Percentiles rank a stretch among this genome's conserved stretches.
Conservation (phyloP, 1,140 invertebrate genomes). For the Temnothorax curvispinosus region DNA sequence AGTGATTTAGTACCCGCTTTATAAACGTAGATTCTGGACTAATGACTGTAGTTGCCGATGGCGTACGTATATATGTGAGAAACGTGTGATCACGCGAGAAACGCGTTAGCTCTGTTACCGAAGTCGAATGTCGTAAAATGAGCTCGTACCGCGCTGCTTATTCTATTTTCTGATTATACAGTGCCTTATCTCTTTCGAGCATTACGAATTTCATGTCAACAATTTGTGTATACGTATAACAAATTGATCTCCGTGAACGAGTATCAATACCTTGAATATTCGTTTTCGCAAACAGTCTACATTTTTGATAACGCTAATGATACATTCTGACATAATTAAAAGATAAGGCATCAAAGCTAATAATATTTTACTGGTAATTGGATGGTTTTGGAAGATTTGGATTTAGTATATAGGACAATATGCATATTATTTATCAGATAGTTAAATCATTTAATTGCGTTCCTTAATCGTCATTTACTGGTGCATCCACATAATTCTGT, state of each 20-base stretch:
- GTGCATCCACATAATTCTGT: not conserved
- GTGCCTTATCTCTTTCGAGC: not conserved
- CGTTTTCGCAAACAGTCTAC: not conserved
- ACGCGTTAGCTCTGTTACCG: conserved; percentile 57
- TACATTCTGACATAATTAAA: not conserved
- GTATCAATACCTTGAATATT: not conserved
- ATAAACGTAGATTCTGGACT: conserved; percentile 52
- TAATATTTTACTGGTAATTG: not conserved
- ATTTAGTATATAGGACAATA: not conserved
- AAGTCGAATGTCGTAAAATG: conserved; percentile 37
- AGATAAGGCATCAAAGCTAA: not conserved
- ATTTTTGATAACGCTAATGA: not conserved
- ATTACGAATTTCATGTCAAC: not conserved
- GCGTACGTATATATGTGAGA: conserved; percentile 7
- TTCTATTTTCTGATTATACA: conserved; percentile 12
- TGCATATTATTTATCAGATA: conserved; percentile 58
- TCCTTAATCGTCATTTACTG: not conserved
- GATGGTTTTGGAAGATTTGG: not conserved
- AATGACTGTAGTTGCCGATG: conserved; percentile 42
- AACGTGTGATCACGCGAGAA: conserved; percentile 51
- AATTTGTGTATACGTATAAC: not conserved
- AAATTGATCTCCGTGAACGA: not conserved
- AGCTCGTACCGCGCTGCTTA: conserved; percentile 34
- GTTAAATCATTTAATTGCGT: not conserved
- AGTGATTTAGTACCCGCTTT: conserved; percentile 40